Evolutionary conservation across 2,797 vertebrate genomes (phyloP).

Genomic region (Sebastiscus albofasciatus): DNA sequence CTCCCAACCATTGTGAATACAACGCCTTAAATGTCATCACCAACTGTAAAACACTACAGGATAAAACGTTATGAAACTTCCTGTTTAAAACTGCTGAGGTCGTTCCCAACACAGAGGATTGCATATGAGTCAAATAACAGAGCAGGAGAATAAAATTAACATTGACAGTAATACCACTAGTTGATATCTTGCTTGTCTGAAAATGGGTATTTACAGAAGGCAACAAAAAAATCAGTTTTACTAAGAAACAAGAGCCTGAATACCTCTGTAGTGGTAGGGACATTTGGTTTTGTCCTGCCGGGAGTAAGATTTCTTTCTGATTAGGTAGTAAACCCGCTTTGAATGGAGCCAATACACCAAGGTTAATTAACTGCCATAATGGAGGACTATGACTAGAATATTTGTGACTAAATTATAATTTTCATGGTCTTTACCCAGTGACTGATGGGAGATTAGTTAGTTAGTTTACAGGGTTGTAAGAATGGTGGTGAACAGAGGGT

Average conservation of each 20-base stretch:
- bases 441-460: background rate
- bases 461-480: background rate
- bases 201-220: background rate
- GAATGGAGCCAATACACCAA: background rate
- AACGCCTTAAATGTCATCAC: background rate
- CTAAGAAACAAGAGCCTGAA: background rate
- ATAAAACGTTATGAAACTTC: conserved; percentile 59
- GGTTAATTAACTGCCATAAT: background rate
- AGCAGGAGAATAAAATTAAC: background rate
- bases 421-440: background rate
- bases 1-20: background rate
- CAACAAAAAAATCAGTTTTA: background rate
- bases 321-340: background rate
- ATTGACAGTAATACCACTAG: background rate
- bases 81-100: conserved; percentile 46
- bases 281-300: background rate
- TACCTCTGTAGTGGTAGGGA: background rate
- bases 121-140: background rate
- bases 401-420: background rate
- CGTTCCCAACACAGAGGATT: background rate
- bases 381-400: background rate
- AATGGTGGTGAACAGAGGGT: background rate
- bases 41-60: conserved; percentile 15
- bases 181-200: background rate
- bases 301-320: background rate